Conservation (phyloP, 2,113 vertebrate species). For the Crocuta crocuta region DNA sequence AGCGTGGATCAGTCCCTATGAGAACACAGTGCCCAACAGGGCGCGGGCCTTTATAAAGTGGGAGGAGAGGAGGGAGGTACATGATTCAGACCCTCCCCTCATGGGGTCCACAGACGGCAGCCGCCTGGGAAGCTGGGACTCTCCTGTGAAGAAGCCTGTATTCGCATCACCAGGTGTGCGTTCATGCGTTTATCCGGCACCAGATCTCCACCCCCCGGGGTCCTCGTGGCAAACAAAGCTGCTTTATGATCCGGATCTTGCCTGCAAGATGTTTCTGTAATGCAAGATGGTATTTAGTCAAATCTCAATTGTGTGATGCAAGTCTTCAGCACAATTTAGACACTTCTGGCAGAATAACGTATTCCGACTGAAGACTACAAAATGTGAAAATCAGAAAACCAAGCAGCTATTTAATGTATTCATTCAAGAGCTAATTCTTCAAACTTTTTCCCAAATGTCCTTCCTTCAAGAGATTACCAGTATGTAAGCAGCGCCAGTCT, state of each 20-base stretch:
- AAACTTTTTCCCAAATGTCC: background rate
- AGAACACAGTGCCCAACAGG: background rate
- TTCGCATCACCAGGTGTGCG: fast-evolving
- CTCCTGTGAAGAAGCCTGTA: fast-evolving
- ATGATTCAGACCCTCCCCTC: too few relatives aligned
- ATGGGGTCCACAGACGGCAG: fast-evolving
- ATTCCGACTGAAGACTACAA: background rate
- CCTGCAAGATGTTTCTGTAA: background rate
- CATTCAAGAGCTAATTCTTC: background rate
- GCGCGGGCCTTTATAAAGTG: fast-evolving
- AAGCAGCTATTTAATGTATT: background rate
- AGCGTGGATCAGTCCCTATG: fast-evolving
- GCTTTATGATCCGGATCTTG: background rate
- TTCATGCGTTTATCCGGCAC: too few relatives aligned
- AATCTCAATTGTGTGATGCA: fast-evolving
- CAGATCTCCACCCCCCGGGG: background rate
- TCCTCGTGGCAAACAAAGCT: background rate
- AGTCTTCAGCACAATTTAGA: background rate
- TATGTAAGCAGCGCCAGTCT: background rate
- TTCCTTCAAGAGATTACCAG: background rate
- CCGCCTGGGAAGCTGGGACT: background rate
- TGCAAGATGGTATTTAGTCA: background rate
- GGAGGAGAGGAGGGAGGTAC: background rate
- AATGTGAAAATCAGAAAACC: background rate
- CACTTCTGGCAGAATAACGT: background rate